Base-by-base conservation (phyloP, 2,797 vertebrate genomes). In the Naso thynnoides region DNA sequence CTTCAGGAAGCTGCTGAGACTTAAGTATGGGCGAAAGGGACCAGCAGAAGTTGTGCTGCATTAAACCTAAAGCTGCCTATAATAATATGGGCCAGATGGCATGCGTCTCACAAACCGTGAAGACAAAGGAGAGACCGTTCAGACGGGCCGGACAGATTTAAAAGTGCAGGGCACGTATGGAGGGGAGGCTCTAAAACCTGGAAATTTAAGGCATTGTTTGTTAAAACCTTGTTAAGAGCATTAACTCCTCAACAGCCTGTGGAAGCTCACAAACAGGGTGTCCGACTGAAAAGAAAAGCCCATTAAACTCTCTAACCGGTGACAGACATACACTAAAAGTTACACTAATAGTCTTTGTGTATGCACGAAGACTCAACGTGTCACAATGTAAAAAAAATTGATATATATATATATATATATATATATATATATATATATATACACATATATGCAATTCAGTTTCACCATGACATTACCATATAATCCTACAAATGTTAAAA, bases 31-130 rank as follows among this genome's bases (percentile, higher is more conserved):
- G 80, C 38, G 85, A 90, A 86, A 86, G 83, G 74, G 70, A 64
- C 15, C 42, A 61, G 52, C 73, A 69, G 26, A 42, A 69, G 42
- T 26, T 24, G 39, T 8, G 79, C 69, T 72, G 16, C 76, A 75
- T 54, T 73, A 65, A 72, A 69, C 56, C 70, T 62, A 86, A 88
- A 89, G 50, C 80, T 65, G 81, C 59, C 82, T 73, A 24, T 83
- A 78, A 87, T 58, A 54, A 73, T 58, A 70, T 7, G 74, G 81
- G 90, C 82, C 93, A 94, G 93, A 94, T 94, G 93, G 93, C 85
- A 73, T n/a, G 76, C 41, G 86, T 75, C 83, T 76, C 71, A 85
- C 85, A 76, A 73, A 33, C 64, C 62, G 61, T 45, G 59, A 42
- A 42, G 87, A 92, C 91, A 93, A 92, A 92, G 90, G 83, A 82